Conservation (phyloP, 2,888 invertebrate species). For the Bibio marci region DNA sequence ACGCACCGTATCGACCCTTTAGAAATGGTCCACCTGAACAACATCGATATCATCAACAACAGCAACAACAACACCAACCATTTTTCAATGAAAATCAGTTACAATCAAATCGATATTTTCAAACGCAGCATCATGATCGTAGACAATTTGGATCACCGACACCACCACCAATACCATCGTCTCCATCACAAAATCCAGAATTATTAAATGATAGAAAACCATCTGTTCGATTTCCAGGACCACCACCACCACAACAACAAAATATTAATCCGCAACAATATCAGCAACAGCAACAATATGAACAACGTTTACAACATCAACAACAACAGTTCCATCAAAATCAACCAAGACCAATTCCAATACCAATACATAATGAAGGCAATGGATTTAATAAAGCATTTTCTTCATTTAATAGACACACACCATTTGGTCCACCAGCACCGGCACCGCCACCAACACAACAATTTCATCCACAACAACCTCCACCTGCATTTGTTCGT, state of each 20-base stretch:
- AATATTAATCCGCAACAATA: background rate
- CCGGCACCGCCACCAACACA: slow-evolving; percentile 29
- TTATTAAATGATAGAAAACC: slow-evolving; percentile 13
- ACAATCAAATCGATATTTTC: slow-evolving; percentile 2
- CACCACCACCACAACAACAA: slow-evolving; percentile 7
- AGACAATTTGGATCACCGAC: slow-evolving; percentile 2
- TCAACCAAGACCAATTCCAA: slow-evolving; percentile 30
- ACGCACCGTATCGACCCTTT: no score
- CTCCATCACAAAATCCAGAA: slow-evolving; percentile 19
- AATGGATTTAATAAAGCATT: slow-evolving; percentile 12
- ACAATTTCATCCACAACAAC: slow-evolving; percentile 33
- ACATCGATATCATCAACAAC: no score
- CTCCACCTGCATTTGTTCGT: slow-evolving; percentile 12
- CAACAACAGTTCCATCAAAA: slow-evolving; percentile 16
- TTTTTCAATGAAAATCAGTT: background rate
- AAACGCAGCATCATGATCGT: background rate
- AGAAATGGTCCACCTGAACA: no score
- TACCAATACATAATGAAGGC: slow-evolving; percentile 26
- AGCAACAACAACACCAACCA: no score
- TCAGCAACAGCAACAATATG: slow-evolving; percentile 16
- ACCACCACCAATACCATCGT: slow-evolving; percentile 16
- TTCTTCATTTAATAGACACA: slow-evolving; percentile 23
- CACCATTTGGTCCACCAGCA: slow-evolving; percentile 13
- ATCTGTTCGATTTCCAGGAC: slow-evolving; percentile 6
- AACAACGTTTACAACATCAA: slow-evolving; percentile 29